Conservation (phyloP, 2,113 vertebrate species). For the Aleadryas rufinucha region DNA sequence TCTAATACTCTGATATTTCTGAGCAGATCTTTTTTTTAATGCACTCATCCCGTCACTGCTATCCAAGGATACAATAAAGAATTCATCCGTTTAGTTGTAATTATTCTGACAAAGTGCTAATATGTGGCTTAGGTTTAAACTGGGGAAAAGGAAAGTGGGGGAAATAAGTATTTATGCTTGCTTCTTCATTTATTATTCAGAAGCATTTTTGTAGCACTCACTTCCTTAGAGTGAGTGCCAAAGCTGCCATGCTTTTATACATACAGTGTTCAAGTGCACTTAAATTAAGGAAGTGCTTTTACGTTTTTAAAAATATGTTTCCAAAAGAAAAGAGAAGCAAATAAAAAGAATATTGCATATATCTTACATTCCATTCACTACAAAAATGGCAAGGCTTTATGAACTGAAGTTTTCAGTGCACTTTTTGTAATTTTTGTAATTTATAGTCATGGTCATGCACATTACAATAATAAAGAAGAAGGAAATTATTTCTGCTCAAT, state of each 20-base stretch:
- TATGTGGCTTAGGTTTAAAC: background rate
- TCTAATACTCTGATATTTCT: conserved; percentile 10
- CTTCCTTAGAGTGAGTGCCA: background rate
- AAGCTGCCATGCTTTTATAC: background rate
- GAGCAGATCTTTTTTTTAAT: background rate
- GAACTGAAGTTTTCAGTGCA: background rate
- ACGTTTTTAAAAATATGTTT: background rate
- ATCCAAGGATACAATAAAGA: background rate
- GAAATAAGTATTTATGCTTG: background rate
- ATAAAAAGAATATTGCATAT: background rate
- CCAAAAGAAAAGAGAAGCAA: background rate
- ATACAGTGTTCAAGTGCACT: background rate
- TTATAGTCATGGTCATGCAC: background rate
- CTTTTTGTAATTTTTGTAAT: background rate
- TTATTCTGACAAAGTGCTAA: background rate
- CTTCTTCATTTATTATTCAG: background rate
- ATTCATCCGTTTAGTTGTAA: background rate
- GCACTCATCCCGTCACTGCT: background rate
- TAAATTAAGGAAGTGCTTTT: background rate
- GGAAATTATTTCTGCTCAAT: background rate
- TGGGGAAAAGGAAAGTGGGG: background rate
- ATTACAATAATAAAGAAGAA: background rate
- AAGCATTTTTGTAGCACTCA: background rate
- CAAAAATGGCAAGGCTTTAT: background rate
- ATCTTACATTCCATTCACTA: background rate